Evolutionary conservation across 2,888 invertebrate species (phyloP), one percentile per base, ranked within the genome.

Genomic region (Zhengitettix transpicula): DNA sequence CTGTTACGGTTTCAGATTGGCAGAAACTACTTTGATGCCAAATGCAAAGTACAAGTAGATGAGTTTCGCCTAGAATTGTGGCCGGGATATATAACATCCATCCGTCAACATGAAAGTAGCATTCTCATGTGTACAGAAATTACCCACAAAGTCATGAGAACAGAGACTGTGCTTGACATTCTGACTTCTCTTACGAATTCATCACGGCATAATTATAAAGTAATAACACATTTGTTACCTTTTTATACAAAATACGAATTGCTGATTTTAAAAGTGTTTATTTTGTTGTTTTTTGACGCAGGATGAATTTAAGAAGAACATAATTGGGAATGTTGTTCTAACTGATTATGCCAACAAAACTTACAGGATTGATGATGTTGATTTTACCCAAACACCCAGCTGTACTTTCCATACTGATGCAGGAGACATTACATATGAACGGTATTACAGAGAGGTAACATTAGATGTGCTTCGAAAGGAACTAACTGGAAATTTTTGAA

Each of bases 51-150:
- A 54, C 74, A 79, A 44, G 74, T 88, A 0, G 77, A 75, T 0
- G 81, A 87, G 40, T 79, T 76, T 63, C 78, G 75, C 53, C 68
- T 92, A 12, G 84, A 89, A 69, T 71, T 92, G 0, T 89, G 89
- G 89, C 90, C 90, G 0, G 91, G 91, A 0, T 89, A 87, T 65
- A 75, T 83, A n/a, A 91, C 93, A 0, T 85, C 89, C 0, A 90
- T 94, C 51, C 80, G 89, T 1, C 88, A 90, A 66, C 87, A 89
- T 69, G 94, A 95, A 69, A 72, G 77, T 0, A 75, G 81, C 1
- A 78, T 94, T 14, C 72, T 94, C 10, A 76, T 95, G 76, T 86
- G 86, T 57, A 78, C 83, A 0, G 93, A 94, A 70, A 81, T 93
- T 0, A 77, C 84, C 0, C 89, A 89, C 68, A 94, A 94, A 75